These are phyloP conservation scores for Mechanitis messenoides DNA, from an alignment of 2,888 invertebrate species.

Conservation along the genomic window DNA sequence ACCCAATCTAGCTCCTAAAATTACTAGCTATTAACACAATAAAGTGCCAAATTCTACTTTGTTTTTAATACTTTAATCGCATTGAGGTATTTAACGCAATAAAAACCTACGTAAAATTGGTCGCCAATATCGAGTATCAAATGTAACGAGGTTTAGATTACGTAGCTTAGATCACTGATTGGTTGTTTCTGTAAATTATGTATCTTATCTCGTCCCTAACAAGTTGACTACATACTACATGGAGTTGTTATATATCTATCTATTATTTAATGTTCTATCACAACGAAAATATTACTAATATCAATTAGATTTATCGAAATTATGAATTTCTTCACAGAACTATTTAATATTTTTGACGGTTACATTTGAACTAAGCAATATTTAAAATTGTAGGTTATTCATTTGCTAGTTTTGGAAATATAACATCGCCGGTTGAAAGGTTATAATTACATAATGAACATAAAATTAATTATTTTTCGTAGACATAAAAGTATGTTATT, in stretches of 20 bases:
- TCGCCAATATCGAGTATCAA: not conserved
- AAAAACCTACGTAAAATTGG: not conserved
- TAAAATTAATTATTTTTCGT: not conserved
- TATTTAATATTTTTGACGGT: slow-evolving; percentile 61
- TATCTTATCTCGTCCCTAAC: too few species aligned
- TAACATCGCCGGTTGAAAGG: not conserved
- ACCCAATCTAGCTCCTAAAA: slow-evolving; percentile 23
- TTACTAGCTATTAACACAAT: slow-evolving; percentile 20
- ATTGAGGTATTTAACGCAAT: not conserved
- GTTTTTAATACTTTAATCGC: not conserved
- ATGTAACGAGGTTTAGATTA: not conserved
- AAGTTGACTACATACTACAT: too few species aligned
- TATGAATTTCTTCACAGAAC: slow-evolving; percentile 31
- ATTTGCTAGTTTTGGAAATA: not conserved
- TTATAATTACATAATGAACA: too few species aligned
- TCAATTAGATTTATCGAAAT: slow-evolving; percentile 24
- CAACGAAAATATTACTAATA: slow-evolving; percentile 28
- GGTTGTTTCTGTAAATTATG: not conserved
- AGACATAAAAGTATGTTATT: slow-evolving; percentile 8
- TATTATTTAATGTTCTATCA: slow-evolving; percentile 24
- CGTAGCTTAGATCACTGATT: not conserved
- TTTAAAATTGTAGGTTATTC: slow-evolving; percentile 12
- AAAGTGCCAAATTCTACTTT: slow-evolving; percentile 26
- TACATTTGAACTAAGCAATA: slow-evolving; percentile 29
- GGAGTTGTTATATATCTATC: not conserved